Conservation (phyloP, 2,888 invertebrate genomes). For the Euproctis similis region DNA sequence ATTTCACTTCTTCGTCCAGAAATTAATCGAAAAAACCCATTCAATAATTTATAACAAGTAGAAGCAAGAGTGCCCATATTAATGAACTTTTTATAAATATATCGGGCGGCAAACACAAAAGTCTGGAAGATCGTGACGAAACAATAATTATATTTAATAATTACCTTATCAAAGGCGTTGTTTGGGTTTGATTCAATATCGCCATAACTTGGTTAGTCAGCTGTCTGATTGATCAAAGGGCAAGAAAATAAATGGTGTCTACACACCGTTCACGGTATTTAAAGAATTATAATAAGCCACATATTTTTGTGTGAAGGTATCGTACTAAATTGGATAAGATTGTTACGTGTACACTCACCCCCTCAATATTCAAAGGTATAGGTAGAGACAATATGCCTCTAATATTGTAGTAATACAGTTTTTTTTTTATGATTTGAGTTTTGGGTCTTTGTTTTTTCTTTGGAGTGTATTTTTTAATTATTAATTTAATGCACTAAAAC, state of each 20-base stretch:
- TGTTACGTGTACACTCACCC: no score
- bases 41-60: constrained; percentile 1
- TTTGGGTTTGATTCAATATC: constrained; percentile 52
- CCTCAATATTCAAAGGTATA: no score
- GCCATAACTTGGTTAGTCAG: constrained; percentile 50
- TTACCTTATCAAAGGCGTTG: constrained; percentile 52
- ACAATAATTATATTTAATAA: constrained; percentile 64
- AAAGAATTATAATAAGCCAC: constrained; percentile 34
- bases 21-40: constrained; percentile 4
- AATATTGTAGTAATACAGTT: no score
- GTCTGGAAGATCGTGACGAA: constrained; percentile 56
- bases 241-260: constrained; percentile 26
- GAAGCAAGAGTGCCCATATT: constrained; percentile 2
- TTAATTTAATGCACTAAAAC: no score
- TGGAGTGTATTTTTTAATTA: no score
- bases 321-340: constrained; percentile 5
- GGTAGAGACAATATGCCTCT: no score
- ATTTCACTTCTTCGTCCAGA: no score
- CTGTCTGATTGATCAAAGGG: constrained; percentile 48
- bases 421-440: no score
- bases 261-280: constrained; percentile 38
- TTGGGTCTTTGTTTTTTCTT: no score
- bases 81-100: constrained; percentile 12
- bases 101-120: constrained; percentile 20
- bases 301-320: constrained; percentile 12